phyloP scores from a whole-genome alignment of 2,797 vertebrate species.

The Galagoides demidoff region DNA sequence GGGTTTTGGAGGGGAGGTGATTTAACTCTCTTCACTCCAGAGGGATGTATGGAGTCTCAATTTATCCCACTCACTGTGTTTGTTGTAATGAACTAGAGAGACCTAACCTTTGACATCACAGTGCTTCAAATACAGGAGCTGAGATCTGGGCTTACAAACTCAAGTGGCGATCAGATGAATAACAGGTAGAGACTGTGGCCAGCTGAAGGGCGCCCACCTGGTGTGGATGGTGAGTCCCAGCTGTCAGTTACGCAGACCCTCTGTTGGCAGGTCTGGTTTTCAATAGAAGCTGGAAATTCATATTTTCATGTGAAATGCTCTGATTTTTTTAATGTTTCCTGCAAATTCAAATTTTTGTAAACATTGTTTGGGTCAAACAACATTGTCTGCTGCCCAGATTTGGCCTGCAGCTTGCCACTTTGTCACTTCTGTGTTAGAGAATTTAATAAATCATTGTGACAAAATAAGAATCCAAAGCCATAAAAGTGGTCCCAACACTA shows the following conservation, averaged over 20 bases:
- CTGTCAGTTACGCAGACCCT: not conserved
- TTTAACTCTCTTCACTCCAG: slow-evolving; percentile 1
- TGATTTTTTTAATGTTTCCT: not conserved
- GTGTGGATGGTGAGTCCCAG: not conserved
- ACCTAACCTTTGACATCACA: not conserved
- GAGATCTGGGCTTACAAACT: not conserved
- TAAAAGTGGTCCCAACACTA: not conserved
- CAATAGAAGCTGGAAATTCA: not conserved
- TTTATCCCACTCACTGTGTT: not conserved
- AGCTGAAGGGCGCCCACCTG: not conserved
- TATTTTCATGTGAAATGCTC: slow-evolving; percentile 13
- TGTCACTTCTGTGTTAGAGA: too few species aligned
- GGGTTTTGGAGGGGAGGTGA: not conserved
- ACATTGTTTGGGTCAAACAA: too few species aligned
- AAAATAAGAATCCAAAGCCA: not conserved
- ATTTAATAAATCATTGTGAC: too few species aligned
- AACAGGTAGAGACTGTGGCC: not conserved
- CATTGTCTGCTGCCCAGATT: too few species aligned
- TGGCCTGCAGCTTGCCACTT: too few species aligned
- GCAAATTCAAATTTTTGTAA: not conserved
- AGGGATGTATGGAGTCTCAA: not conserved
- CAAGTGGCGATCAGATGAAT: not conserved
- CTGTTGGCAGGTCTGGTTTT: not conserved
- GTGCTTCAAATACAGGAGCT: not conserved
- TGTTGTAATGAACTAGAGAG: not conserved